phyloP scores from a whole-genome alignment of 2,113 vertebrate genomes.

The Dendropsophus ebraccatus region DNA sequence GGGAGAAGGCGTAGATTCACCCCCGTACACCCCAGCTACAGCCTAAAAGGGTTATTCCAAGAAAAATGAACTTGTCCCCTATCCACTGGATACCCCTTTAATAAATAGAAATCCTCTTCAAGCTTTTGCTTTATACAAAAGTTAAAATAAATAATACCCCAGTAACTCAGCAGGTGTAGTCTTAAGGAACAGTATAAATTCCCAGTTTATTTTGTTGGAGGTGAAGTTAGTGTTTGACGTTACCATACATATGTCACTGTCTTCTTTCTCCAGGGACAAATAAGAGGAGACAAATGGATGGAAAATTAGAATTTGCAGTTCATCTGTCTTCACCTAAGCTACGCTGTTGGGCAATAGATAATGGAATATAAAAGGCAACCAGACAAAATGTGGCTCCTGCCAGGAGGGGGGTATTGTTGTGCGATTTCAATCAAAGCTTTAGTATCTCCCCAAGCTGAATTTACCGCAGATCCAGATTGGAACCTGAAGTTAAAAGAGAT shows the following conservation, averaged over 20 bases:
- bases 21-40: no score
- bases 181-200: background rate
- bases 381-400: constrained; percentile 22
- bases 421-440: constrained; percentile 48
- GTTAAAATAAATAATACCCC: background rate
- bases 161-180: background rate
- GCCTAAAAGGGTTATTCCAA: no score
- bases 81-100: no score
- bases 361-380: constrained; percentile 48
- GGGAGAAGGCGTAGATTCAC: no score
- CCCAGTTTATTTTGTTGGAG: background rate
- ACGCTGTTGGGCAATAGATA: constrained; percentile 53
- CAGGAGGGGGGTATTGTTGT: background rate
- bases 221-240: constrained; percentile 32
- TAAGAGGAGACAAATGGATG: constrained; percentile 50
- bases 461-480: constrained; percentile 10
- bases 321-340: constrained; percentile 34
- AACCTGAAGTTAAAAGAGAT: constrained; percentile 13
- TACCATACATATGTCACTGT: constrained; percentile 46
- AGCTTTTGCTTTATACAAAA: background rate
- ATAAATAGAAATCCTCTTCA: background rate
- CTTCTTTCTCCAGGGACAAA: constrained; percentile 53
- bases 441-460: constrained; percentile 42
- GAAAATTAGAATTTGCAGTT: constrained; percentile 38
- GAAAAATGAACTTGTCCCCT: no score